Evolutionary conservation across 1,140 invertebrate genomes (phyloP), one percentile per base, ranked within the genome.

Genomic region (Brachionus plicatilis): DNA sequence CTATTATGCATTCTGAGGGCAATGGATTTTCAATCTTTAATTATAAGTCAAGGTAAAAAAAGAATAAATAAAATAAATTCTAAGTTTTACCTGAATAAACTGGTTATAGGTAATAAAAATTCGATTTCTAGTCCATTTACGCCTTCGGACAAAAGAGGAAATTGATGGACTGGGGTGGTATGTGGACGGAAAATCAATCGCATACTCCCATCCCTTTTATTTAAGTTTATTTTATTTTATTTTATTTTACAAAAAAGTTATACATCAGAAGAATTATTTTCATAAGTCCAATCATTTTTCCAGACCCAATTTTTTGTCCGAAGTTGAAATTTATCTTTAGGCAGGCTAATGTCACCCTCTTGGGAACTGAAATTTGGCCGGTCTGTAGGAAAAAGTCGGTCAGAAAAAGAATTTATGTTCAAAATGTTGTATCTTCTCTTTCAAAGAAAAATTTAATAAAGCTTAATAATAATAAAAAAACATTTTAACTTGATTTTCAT

Each of bases 191-290:
- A 82, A 82, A 65, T 82, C 65, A 14, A 82, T 41, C 0, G 79
- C 12, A 65, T 82, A 82, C n/a, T 82, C 53, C 79, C 79, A 82
- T 8, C 79, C 79, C 79, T 82, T 65, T 65, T 20, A 41, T 43
- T 33, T 65, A 14, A 33, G 17, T 8, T 75, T 9, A 45, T 17
- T 75, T 45, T n/a, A 78, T 68, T 14, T 33, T 68, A 6, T 68
- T 68, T 68, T 7, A 1, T 24, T 24, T 24, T n/a, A 33, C 1
- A 11, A 50, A 11, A 24, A n/a, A 12, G n/a, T 24, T 29, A 33
- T 80, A 82, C 79, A 65, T 82, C 65, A 43, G 79, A 43, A 8
- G 79, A 33, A 37, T 60, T 82, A 41, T 47, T 27, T 68, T 82
- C 79, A 68, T 82, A 68, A 17, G 17, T 27, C 79, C 79, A 82